phyloP scores from a whole-genome alignment of 2,888 invertebrate genomes.

The Aplocera efformata region DNA sequence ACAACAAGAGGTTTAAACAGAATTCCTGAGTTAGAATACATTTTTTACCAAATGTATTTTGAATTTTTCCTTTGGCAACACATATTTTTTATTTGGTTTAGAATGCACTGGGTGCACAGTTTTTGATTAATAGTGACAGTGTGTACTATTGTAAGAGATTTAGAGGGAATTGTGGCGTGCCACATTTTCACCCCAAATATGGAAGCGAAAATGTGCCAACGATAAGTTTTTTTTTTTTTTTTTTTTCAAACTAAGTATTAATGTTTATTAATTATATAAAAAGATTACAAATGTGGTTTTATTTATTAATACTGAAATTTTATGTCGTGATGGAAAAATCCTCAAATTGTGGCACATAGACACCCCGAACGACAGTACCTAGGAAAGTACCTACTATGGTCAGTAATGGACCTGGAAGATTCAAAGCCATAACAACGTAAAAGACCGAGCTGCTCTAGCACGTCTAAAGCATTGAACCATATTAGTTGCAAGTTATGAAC shows the following conservation, averaged over 20 bases:
- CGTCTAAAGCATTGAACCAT: too few relatives aligned
- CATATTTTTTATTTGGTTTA: constrained; percentile 5
- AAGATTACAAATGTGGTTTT: constrained; percentile 4
- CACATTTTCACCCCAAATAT: constrained; percentile 11
- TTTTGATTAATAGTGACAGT: constrained; percentile 11
- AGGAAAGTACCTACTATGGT: too few relatives aligned
- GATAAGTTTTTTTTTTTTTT: too few relatives aligned
- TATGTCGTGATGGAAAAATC: constrained; percentile 5
- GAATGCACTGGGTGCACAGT: constrained; percentile 5
- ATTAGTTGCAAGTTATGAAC: too few relatives aligned
- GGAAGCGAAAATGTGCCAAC: constrained; percentile 10
- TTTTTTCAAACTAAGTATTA: constrained; percentile 9
- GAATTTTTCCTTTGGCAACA: constrained; percentile 2
- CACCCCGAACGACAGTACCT: constrained; percentile 4
- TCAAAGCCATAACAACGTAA: too few relatives aligned
- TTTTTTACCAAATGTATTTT: too few relatives aligned
- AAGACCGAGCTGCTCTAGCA: too few relatives aligned
- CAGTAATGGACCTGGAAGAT: too few relatives aligned
- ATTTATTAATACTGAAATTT: constrained; percentile 10
- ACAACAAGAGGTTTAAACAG: constrained; percentile 5
- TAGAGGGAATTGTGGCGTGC: constrained; percentile 5
- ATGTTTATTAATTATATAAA: constrained; percentile 10
- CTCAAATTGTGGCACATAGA: constrained; percentile 11
- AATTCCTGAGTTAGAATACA: too few relatives aligned
- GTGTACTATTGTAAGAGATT: constrained; percentile 6